Percentiles rank a stretch among this genome's conserved stretches.
Conservation (phyloP, 2,113 vertebrate genomes). For the Oncorhynchus clarkii region DNA sequence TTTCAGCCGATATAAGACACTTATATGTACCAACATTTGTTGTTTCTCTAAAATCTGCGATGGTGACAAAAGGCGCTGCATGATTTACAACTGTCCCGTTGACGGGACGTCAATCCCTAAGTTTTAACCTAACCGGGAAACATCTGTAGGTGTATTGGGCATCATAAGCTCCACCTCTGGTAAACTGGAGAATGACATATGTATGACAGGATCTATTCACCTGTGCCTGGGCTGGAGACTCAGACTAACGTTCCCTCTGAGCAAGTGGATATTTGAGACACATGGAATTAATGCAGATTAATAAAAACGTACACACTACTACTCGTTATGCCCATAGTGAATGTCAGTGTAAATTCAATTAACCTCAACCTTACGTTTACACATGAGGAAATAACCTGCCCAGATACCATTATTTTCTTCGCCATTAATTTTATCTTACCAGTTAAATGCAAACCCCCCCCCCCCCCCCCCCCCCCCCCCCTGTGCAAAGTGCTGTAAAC, state of each 20-base stretch:
- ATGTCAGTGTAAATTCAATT: not conserved
- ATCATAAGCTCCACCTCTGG: too few species aligned
- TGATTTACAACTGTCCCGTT: too few species aligned
- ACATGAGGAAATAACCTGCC: not conserved
- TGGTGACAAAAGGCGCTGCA: too few species aligned
- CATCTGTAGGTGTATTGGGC: too few species aligned
- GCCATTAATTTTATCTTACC: constrained; percentile 44
- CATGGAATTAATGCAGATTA: not conserved
- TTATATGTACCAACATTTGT: too few species aligned
- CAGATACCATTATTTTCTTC: constrained; percentile 49
- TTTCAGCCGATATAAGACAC: too few species aligned
- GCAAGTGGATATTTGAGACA: not conserved
- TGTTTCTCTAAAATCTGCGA: too few species aligned
- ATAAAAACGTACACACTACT: not conserved
- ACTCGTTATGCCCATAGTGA: not conserved
- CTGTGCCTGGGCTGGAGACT: too few species aligned
- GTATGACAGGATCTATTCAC: too few species aligned
- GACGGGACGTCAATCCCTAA: too few species aligned
- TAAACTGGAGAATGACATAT: not conserved
- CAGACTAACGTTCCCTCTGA: constrained; percentile 13
- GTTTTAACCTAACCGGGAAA: too few species aligned
- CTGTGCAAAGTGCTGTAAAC: constrained; percentile 58
- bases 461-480: constrained; percentile 50
- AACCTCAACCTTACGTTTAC: not conserved
- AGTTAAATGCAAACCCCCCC: constrained; percentile 51